A percentile compares a stretch with the other conserved stretches of the same genome.
Conservation (phyloP, 2,888 invertebrate genomes). For the Cephus rjabovi region DNA sequence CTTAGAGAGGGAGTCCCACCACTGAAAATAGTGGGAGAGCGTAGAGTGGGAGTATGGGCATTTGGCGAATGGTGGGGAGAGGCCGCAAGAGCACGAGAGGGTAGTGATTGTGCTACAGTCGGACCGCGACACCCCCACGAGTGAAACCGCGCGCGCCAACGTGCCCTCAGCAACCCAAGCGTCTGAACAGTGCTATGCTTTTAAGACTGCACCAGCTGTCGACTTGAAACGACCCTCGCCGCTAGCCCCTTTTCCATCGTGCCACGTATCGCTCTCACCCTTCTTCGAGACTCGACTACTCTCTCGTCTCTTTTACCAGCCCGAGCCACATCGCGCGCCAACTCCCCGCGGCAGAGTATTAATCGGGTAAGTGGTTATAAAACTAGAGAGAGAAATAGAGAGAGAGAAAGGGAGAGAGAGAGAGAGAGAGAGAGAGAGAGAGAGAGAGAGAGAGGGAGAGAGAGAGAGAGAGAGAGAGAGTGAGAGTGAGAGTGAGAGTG, state of each 20-base stretch:
- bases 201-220: slow-evolving; percentile 32
- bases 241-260: slow-evolving; percentile 1
- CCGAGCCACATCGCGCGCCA: slow-evolving; percentile 13
- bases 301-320: slow-evolving; percentile 3
- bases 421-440: too few relatives aligned
- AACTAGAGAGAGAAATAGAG: background rate
- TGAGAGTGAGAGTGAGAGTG: too few relatives aligned
- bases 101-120: slow-evolving; percentile 64
- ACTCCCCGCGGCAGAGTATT: slow-evolving; percentile 16
- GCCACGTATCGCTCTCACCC: slow-evolving; percentile 12
- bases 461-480: too few relatives aligned
- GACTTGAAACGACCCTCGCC: slow-evolving; percentile 17
- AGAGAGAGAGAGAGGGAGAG: too few relatives aligned
- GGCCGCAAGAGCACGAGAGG: slow-evolving; percentile 55
- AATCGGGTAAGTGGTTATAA: slow-evolving; percentile 27
- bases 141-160: slow-evolving; percentile 54
- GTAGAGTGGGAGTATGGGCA: slow-evolving; percentile 19
- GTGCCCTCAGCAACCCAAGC: slow-evolving; percentile 28
- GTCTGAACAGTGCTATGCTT: slow-evolving; percentile 43
- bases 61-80: slow-evolving; percentile 24
- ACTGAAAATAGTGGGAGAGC: slow-evolving; percentile 12
- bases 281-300: slow-evolving; percentile 8
- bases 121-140: slow-evolving; percentile 64
- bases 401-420: too few relatives aligned
- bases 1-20: background rate